Conservation (phyloP, 2,113 vertebrate species). For the Pimephales promelas region DNA sequence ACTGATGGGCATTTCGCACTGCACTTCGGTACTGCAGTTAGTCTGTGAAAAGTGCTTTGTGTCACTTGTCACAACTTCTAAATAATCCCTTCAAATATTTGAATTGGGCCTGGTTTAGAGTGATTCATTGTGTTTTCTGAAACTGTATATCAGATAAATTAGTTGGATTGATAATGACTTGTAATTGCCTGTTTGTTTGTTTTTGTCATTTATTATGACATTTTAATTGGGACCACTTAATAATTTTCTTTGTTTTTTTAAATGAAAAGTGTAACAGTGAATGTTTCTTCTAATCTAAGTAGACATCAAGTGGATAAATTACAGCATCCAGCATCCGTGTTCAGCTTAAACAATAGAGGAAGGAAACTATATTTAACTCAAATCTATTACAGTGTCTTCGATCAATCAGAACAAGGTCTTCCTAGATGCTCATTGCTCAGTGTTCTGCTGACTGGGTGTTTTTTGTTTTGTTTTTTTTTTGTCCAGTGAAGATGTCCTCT, state of each 20-base stretch:
- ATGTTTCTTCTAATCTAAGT: neutral
- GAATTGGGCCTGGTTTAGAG: neutral
- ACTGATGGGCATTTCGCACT: neutral
- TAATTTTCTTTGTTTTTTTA: neutral
- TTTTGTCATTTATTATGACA: neutral
- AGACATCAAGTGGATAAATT: neutral
- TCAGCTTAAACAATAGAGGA: neutral
- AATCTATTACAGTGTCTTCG: conserved; percentile 27
- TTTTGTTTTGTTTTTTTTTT: conserved; percentile 1
- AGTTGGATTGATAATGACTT: neutral
- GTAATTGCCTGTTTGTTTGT: neutral
- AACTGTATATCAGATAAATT: neutral
- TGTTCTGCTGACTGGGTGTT: conserved; percentile 20
- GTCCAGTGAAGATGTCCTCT: neutral
- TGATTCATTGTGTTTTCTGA: neutral
- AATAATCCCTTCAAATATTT: neutral
- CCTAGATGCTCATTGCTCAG: neutral
- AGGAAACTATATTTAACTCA: conserved; percentile 38
- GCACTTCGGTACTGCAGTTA: too few relatives aligned
- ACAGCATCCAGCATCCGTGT: neutral
- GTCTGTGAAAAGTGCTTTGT: neutral
- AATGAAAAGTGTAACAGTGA: neutral
- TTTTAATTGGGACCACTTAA: neutral
- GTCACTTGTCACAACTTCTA: neutral
- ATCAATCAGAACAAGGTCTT: conserved; percentile 36